Conservation (phyloP, 2,113 vertebrate genomes). For the Gopherus flavomarginatus region DNA sequence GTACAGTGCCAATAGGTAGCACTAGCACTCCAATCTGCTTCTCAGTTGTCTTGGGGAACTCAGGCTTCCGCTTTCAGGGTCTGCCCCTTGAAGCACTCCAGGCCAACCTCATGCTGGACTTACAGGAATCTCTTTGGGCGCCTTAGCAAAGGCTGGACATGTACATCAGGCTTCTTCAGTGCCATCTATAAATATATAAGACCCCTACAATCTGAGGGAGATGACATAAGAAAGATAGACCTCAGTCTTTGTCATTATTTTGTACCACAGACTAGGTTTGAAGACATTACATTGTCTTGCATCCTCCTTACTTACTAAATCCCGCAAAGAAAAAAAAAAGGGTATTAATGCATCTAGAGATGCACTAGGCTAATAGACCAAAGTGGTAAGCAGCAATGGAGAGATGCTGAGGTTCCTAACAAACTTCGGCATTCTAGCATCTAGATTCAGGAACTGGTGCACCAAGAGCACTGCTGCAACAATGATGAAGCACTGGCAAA, state of each 20-base stretch:
- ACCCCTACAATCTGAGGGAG: neutral
- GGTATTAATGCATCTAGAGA: neutral
- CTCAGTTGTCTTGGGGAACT: neutral
- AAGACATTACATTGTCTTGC: neutral
- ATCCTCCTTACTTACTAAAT: neutral
- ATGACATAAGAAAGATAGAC: neutral
- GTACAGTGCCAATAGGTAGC: neutral
- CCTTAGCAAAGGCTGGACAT: neutral
- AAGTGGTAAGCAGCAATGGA: neutral
- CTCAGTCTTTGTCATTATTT: neutral
- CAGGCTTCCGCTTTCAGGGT: neutral
- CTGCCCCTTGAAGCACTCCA: neutral
- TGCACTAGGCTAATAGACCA: neutral
- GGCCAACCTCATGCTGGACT: neutral
- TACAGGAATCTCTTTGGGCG: neutral
- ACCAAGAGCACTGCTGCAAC: neutral
- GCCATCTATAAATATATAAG: neutral
- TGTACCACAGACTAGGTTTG: neutral
- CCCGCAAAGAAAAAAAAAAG: neutral
- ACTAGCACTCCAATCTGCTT: neutral
- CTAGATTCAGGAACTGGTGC: neutral
- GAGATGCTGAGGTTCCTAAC: neutral
- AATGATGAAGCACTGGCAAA: neutral
- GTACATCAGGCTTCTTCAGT: neutral
- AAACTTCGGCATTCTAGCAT: neutral